phyloP scores from a whole-genome alignment of 2,888 invertebrate species.

The Glaucopsyche alexis region DNA sequence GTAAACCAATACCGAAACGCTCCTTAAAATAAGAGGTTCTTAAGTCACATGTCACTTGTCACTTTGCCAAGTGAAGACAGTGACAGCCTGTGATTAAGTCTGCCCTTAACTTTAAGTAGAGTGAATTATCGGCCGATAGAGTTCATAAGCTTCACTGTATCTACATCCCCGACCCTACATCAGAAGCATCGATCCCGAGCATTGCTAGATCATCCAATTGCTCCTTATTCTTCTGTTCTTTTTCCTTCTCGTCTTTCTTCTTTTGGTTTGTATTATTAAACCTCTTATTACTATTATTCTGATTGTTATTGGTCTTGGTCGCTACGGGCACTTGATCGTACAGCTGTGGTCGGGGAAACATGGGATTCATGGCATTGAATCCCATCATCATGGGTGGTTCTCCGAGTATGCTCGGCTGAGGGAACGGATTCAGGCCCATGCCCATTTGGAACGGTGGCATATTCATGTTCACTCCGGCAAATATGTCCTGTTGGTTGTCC shows the following conservation, averaged over 20 bases:
- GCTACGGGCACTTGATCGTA: slow-evolving; percentile 66
- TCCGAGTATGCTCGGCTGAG: slow-evolving; percentile 43
- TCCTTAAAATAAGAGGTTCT: too few relatives aligned
- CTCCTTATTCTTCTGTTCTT: slow-evolving; percentile 61
- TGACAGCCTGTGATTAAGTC: too few relatives aligned
- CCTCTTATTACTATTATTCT: slow-evolving; percentile 35
- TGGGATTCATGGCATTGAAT: slow-evolving; percentile 57
- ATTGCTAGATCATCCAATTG: slow-evolving; percentile 88
- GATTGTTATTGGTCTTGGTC: slow-evolving; percentile 36
- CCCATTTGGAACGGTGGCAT: slow-evolving; percentile 41
- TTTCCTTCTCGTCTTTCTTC: slow-evolving; percentile 35
- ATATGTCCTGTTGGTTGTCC: slow-evolving; percentile 44
- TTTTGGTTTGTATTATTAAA: slow-evolving; percentile 38
- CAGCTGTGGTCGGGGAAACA: slow-evolving; percentile 59
- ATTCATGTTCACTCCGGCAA: slow-evolving; percentile 42
- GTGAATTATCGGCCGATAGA: too few relatives aligned
- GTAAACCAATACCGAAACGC: too few relatives aligned
- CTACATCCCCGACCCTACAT: slow-evolving; percentile 80
- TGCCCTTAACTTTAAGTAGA: too few relatives aligned
- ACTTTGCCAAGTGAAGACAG: too few relatives aligned
- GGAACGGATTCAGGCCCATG: slow-evolving; percentile 46
- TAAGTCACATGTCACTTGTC: too few relatives aligned
- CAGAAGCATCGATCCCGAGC: slow-evolving; percentile 92
- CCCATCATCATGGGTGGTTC: slow-evolving; percentile 57
- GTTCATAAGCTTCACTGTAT: too few relatives aligned